phyloP scores from a whole-genome alignment of 2,797 vertebrate species.

The Rhynchonycteris naso region DNA sequence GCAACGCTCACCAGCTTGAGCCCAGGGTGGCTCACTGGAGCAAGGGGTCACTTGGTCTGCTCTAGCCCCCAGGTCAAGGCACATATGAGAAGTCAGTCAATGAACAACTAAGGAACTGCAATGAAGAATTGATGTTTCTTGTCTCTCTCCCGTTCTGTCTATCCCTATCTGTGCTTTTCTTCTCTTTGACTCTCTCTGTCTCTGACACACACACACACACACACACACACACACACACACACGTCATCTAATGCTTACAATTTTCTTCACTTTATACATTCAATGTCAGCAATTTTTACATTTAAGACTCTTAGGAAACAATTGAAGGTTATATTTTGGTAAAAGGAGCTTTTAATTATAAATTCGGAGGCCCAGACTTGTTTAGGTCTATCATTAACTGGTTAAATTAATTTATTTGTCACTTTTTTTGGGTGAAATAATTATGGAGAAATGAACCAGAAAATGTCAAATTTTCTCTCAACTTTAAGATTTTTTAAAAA shows the following conservation, averaged over 20 bases:
- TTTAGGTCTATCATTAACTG: background rate
- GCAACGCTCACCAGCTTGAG: too few relatives aligned
- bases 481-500: background rate
- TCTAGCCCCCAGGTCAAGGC: too few relatives aligned
- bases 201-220: too few relatives aligned
- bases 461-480: background rate
- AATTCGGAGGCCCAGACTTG: background rate
- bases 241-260: background rate
- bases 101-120: too few relatives aligned
- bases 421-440: background rate
- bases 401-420: background rate
- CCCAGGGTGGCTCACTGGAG: too few relatives aligned
- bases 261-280: background rate
- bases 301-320: background rate
- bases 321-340: background rate
- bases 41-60: too few relatives aligned
- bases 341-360: background rate
- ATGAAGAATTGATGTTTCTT: too few relatives aligned
- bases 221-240: too few relatives aligned
- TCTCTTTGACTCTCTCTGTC: too few relatives aligned
- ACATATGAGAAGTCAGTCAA: too few relatives aligned
- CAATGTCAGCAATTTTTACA: background rate
- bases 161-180: too few relatives aligned
- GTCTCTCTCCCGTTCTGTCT: too few relatives aligned
- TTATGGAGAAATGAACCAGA: background rate